Evolutionary conservation across 1,140 invertebrate genomes (phyloP).

Genomic region (Nymphalis io): DNA sequence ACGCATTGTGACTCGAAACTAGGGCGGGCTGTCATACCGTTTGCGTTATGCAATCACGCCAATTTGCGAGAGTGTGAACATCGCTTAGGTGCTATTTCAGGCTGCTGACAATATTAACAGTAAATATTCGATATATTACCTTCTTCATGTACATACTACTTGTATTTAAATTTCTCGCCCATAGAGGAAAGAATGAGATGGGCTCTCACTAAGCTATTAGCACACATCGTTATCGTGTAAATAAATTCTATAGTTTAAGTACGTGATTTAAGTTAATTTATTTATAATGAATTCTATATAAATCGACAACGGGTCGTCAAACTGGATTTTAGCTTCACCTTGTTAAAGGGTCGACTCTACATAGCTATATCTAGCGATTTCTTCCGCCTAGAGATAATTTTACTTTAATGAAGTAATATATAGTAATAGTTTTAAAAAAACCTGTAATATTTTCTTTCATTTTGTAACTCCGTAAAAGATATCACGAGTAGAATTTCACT

Average conservation of each 20-base stretch:
- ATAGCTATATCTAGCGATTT: no score
- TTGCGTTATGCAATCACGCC: slow-evolving; percentile 41
- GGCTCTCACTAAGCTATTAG: no score
- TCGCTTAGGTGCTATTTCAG: slow-evolving; percentile 16
- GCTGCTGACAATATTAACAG: neutral
- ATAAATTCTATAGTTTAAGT: no score
- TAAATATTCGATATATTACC: neutral
- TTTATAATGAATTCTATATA: no score
- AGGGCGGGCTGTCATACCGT: slow-evolving; percentile 41
- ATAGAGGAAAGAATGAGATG: neutral
- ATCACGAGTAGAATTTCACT: slow-evolving; percentile 37
- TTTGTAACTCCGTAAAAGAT: slow-evolving; percentile 15
- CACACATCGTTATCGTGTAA: no score
- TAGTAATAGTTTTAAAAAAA: no score
- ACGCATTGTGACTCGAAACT: slow-evolving; percentile 41
- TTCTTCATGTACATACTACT: neutral
- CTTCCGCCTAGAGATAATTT: no score
- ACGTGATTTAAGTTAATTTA: no score
- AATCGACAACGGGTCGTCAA: no score
- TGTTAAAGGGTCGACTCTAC: no score
- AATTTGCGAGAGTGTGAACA: slow-evolving; percentile 37
- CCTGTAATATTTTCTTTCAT: neutral
- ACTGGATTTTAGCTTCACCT: no score
- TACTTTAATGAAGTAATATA: no score
- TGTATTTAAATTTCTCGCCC: neutral